Conservation (phyloP, 2,888 invertebrate genomes). For the Aricia artaxerxes region DNA sequence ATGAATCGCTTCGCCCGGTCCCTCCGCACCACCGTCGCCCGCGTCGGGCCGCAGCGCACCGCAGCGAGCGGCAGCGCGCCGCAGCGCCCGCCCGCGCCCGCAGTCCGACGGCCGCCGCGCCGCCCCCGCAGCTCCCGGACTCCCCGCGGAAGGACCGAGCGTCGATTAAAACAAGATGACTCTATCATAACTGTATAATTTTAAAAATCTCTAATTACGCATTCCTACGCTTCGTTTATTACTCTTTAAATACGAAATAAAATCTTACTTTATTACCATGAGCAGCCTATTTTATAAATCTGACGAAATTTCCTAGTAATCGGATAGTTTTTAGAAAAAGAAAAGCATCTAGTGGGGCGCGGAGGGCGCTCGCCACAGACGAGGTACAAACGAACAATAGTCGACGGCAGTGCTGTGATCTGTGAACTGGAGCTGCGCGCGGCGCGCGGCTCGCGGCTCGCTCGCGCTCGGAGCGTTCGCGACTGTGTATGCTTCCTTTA, state of each 20-base stretch:
- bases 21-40: conserved; percentile 34
- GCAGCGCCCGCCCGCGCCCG: conserved; percentile 36
- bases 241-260: conserved; percentile 80
- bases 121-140: conserved; percentile 35
- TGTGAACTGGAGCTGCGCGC: conserved; percentile 29
- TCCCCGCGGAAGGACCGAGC: conserved; percentile 53
- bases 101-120: conserved; percentile 34
- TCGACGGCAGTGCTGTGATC: conserved; percentile 50
- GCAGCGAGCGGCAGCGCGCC: conserved; percentile 46
- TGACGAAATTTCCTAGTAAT: conserved; percentile 77
- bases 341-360: conserved; percentile 65
- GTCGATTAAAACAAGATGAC: conserved; percentile 67
- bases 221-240: conserved; percentile 80
- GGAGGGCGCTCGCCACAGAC: conserved; percentile 34
- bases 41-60: conserved; percentile 30
- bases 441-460: conserved; percentile 31
- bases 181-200: conserved; percentile 80
- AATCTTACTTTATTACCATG: conserved; percentile 79
- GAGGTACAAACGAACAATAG: conserved; percentile 40
- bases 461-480: conserved; percentile 58
- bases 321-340: conserved; percentile 73
- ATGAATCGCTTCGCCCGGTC: conserved; percentile 60
- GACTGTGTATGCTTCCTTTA: conserved; percentile 71
- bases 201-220: conserved; percentile 81
- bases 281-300: conserved; percentile 80